Base-by-base conservation (phyloP, 2,113 vertebrate genomes). In the Elephas maximus region DNA sequence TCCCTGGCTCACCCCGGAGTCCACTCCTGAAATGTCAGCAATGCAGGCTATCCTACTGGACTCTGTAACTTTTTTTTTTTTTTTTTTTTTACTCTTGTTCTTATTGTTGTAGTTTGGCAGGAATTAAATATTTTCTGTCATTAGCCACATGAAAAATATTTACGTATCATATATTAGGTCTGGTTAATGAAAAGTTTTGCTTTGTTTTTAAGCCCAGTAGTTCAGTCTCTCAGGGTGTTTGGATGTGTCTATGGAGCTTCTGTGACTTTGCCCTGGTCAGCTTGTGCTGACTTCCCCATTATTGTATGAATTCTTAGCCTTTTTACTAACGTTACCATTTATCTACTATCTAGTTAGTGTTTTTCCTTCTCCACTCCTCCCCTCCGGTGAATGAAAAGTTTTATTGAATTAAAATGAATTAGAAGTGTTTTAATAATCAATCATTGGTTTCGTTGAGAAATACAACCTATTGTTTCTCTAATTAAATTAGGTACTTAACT, bases 401-500 rank as follows among this genome's bases (percentile, higher is more conserved):
- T 78, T 65, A 63, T 67, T 51, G 90, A 45, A 26, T 89, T 67
- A 67, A 48, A 88, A 45, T 48, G 8, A 53, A 95, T 33, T 57
- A 24, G 1, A 15, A 81, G 45, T 41, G 8, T n/a, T 84, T 73
- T 48, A 57, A 82, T 21, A 48, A 89, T 26, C 63, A 33, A 11
- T 88, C 84, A 87, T 51, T 37, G 15, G n/a, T 69, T 88, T 90
- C 44, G 82, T 1, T 85, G 24, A 77, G n/a, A 41, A 86, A 73
- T 15, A 23, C 44, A 88, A 88, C 23, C 28, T 14, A 41, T 0
- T 53, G 20, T 41, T 5, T 84, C 57, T 63, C 8, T 41, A 85
- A 26, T 71, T 89, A 83, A 83, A 83, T 92, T 79, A 95, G n/a
- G n/a, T 18, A 15, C 51, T 57, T 71, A 73, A 85, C 88, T 71